Evolutionary conservation across 1,140 invertebrate species (phyloP), one percentile per base, ranked within the genome.

Genomic region (Zaprionus lachaisei): DNA sequence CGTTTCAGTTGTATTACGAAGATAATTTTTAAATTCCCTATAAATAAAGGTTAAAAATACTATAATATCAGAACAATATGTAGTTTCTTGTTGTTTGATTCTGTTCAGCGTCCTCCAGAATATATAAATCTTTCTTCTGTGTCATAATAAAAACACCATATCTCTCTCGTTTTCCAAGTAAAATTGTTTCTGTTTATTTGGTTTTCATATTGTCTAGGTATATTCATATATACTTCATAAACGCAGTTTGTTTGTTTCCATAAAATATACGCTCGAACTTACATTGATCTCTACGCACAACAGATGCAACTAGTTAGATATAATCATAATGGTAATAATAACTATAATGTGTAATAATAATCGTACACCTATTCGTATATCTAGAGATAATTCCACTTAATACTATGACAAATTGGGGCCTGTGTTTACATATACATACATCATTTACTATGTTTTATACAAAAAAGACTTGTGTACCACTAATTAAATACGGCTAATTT

Each of bases 211-310:
- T 87, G 60, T 89, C 76, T 62, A 77, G 55, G 63, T 80, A 81
- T 79, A 72, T 80, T 73, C n/a, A 38, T 79, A 58, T 81, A 77
- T 80, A 62, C 57, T 77, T 72, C 57, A 74, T 72, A 75, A 51
- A 56, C 31, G 22, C 49, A 58, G 56, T 72, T 69, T 75, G 72
- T 69, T 26, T 64, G 31, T 79, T 60, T 89, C 65, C 62, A 77
- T 84, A 84, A 87, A 89, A 84, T 87, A 87, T 89, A 87, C 73
- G 70, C 75, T 75, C 62, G 78, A 84, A 90, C 81, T 89, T 87
- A 90, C 71, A 79, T 76, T 76, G 62, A 87, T 69, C 56, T 79
- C 69, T 79, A 86, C 83, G 80, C 77, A 83, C 83, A 86, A 86
- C 84, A 87, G 70, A 76, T 87, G 84, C 83, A 70, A 87, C 83